Conservation (phyloP, 2,888 invertebrate species). For the Nymphalis urticae region DNA sequence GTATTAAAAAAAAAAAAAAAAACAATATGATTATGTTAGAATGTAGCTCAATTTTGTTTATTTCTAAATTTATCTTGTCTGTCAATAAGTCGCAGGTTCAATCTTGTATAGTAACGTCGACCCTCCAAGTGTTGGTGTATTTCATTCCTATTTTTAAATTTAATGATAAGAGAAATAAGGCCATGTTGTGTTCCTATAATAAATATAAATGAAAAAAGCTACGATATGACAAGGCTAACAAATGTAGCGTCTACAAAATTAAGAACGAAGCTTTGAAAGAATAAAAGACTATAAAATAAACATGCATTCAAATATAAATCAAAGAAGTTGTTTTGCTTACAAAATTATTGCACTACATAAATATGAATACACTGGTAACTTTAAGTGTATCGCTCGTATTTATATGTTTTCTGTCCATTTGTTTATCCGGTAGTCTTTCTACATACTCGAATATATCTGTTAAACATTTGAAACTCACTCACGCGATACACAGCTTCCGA, state of each 20-base stretch:
- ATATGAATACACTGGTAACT: conserved; percentile 23
- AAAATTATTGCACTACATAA: conserved; percentile 18
- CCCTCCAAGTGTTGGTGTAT: too few relatives aligned
- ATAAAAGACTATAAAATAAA: neutral
- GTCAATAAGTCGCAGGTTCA: too few relatives aligned
- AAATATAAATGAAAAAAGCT: too few relatives aligned
- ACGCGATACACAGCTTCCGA: conserved; percentile 20
- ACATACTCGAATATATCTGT: conserved; percentile 26
- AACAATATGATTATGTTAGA: too few relatives aligned
- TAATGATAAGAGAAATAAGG: too few relatives aligned
- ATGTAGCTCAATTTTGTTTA: too few relatives aligned
- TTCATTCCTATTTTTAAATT: too few relatives aligned
- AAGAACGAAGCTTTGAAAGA: neutral
- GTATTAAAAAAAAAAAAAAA: too few relatives aligned
- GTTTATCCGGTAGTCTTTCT: conserved; percentile 19
- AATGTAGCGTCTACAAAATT: neutral
- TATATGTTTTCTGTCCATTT: conserved; percentile 28
- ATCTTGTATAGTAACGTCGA: too few relatives aligned
- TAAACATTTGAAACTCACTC: conserved; percentile 23
- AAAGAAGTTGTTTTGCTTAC: conserved; percentile 9
- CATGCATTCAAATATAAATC: neutral
- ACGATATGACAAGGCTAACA: too few relatives aligned
- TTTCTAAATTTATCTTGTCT: too few relatives aligned
- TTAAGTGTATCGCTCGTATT: conserved; percentile 23
- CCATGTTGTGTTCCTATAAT: too few relatives aligned